Conservation (phyloP, 2,888 invertebrate genomes). For the Cheilosia impressa region DNA sequence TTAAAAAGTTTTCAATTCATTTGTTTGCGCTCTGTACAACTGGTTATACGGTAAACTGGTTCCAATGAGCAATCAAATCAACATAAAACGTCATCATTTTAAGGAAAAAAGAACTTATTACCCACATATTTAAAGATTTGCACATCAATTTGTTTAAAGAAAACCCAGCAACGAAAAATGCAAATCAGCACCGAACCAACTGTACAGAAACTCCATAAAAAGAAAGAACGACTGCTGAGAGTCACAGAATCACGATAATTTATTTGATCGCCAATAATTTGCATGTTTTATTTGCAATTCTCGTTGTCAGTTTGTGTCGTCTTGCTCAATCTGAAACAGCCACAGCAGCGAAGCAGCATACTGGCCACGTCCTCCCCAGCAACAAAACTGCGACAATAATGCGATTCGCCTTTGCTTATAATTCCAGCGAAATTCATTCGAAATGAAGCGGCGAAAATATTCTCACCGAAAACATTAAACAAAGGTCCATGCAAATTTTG, state of each 20-base stretch:
- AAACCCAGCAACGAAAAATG: constrained; percentile 2
- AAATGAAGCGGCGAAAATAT: constrained; percentile 6
- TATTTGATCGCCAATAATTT: constrained; percentile 67
- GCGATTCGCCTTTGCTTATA: constrained; percentile 32
- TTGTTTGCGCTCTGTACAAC: too few relatives aligned
- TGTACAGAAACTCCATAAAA: not conserved
- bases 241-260: constrained; percentile 47
- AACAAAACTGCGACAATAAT: constrained; percentile 42
- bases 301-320: constrained; percentile 48
- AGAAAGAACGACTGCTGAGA: constrained; percentile 22
- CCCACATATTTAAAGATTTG: not conserved
- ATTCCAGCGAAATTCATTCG: constrained; percentile 5
- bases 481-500: not conserved
- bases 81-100: too few relatives aligned
- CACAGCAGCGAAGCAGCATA: not conserved
- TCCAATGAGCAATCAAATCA: too few relatives aligned
- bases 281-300: constrained; percentile 59
- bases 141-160: not conserved
- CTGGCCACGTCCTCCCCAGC: not conserved
- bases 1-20: too few relatives aligned
- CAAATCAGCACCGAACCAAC: not conserved
- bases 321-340: not conserved
- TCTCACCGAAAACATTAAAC: too few relatives aligned
- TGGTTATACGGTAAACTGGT: too few relatives aligned
- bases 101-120: not conserved